Base-by-base conservation (phyloP, 2,113 vertebrate species). In the Macrotis lagotis region DNA sequence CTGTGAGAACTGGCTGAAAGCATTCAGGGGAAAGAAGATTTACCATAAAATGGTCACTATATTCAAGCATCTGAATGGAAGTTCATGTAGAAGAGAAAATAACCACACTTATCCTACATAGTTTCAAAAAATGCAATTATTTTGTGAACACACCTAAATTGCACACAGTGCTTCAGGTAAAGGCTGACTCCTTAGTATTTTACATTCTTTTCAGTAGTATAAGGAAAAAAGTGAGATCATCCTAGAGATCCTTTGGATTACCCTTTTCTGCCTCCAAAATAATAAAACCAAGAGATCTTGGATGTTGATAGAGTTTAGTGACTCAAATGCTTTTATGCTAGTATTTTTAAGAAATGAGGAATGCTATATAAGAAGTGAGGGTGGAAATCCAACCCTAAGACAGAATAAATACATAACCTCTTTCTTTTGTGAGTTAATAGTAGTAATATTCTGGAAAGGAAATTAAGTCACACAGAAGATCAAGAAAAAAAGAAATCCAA, bases 381-480 rank as follows among this genome's bases (percentile, higher is more conserved):
- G 91, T 24, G 92, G 50, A 48, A 50, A 89, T 25, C 5, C 91
- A 50, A 92, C 59, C 52, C 94, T 93, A 91, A 74, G 37, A 83
- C 31, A 16, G 83, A 91, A 47, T 52, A 44, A 48, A 24, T 49
- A 88, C 48, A 48, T 90, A 55, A 93, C 91, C 91, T 31, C 66
- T 83, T 95, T 47, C 52, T 55, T 92, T 44, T 94, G 26, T 25
- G 44, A 92, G 95, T 89, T 90, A 83, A n/a, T 83, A 83, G n/a
- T 83, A 44, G 0, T 96, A 19, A 37, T 59, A 95, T 90, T 91
- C 92, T 95, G 89, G 97, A 95, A 37, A 91, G 95, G 95, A 98
- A 96, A 97, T 55, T 53, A 95, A 98, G 96, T 90, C n/a, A 91
- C 12, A 51, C n/a, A 51, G 92, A 95, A 91, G 44, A 53, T 92